Conservation (phyloP, 2,888 invertebrate species). For the Brachyptera putata region DNA sequence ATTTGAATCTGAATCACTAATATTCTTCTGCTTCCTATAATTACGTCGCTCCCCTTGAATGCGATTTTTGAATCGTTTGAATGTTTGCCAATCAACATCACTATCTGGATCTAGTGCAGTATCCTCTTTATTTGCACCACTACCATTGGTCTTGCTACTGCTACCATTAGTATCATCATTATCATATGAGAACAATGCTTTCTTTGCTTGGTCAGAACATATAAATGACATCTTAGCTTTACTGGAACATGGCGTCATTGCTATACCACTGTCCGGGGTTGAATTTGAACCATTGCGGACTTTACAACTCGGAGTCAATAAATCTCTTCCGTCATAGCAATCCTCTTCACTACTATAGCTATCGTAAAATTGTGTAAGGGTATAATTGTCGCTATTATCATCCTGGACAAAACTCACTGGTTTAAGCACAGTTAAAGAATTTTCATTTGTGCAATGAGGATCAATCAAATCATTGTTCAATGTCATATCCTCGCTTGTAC, state of each 20-base stretch:
- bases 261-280: constrained; percentile 49
- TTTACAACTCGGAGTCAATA: background rate
- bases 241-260: constrained; percentile 46
- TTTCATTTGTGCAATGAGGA: background rate
- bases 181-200: background rate
- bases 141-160: too few relatives aligned
- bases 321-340: background rate
- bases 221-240: background rate
- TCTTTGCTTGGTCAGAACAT: background rate
- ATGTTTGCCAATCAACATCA: constrained; percentile 47
- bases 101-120: background rate
- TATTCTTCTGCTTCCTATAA: constrained; percentile 59
- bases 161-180: background rate
- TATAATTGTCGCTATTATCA: background rate
- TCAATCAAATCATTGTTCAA: too few relatives aligned
- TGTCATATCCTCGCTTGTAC: background rate
- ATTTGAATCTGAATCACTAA: constrained; percentile 62
- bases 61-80: constrained; percentile 54
- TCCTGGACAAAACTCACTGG: too few relatives aligned
- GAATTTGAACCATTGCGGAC: background rate
- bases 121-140: background rate
- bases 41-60: constrained; percentile 59
- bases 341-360: background rate
- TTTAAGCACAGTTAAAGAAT: background rate
- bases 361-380: background rate